A percentile compares a stretch with the other conserved stretches of the same genome.
Conservation (phyloP, 2,113 vertebrate species). For the Zeus faber region DNA sequence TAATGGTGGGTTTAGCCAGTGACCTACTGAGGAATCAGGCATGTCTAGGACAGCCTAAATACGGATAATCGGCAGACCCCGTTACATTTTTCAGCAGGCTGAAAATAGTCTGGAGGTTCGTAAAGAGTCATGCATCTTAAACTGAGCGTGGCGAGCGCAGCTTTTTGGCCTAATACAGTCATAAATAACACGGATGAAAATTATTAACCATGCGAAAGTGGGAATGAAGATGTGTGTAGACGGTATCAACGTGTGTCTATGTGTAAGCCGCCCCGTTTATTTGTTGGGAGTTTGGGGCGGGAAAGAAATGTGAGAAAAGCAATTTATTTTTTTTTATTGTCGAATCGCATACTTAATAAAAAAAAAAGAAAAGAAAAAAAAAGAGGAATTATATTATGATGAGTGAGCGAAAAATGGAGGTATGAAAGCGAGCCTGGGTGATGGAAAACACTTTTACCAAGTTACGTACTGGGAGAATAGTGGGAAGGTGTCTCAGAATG, state of each 20-base stretch:
- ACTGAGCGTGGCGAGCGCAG: slow-evolving; percentile 26
- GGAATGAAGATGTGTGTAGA: background rate
- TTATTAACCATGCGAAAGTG: slow-evolving; percentile 26
- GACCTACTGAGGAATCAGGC: slow-evolving; percentile 20
- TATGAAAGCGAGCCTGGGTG: slow-evolving; percentile 25
- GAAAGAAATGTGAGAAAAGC: slow-evolving; percentile 12
- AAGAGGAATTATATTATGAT: slow-evolving; percentile 26
- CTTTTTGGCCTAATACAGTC: slow-evolving; percentile 36
- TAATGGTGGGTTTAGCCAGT: slow-evolving; percentile 25
- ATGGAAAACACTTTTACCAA: slow-evolving; percentile 34
- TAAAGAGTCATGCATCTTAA: slow-evolving; percentile 50
- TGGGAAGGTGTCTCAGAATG: slow-evolving; percentile 55
- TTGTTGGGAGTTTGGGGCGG: too few species aligned
- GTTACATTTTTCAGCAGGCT: slow-evolving; percentile 27
- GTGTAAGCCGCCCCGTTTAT: too few species aligned
- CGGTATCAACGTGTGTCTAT: slow-evolving; percentile 10
- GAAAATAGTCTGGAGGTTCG: too few species aligned
- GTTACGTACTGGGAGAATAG: slow-evolving; percentile 50
- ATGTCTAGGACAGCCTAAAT: slow-evolving; percentile 1
- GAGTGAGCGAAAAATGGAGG: background rate
- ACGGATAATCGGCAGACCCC: slow-evolving; percentile 38
- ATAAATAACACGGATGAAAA: slow-evolving; percentile 50
- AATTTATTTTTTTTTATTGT: slow-evolving; percentile 40
- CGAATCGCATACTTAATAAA: slow-evolving; percentile 34
- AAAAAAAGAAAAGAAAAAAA: slow-evolving; percentile 31